Conservation (phyloP, 2,888 invertebrate genomes). For the Pollenia griseotomentosa region DNA sequence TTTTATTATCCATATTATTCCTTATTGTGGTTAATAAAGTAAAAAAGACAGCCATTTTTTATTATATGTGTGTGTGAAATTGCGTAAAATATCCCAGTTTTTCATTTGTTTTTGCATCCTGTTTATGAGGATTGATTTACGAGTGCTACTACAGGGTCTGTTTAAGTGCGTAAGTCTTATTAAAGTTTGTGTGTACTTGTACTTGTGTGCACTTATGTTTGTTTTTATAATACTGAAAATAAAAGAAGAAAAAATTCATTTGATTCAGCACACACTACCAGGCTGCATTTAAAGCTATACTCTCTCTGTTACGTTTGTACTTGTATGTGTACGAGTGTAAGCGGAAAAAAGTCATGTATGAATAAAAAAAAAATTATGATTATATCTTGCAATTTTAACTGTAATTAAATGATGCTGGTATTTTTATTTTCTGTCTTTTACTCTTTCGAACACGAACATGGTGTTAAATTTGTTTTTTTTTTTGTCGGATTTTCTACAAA, state of each 20-base stretch:
- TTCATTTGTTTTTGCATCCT: not conserved
- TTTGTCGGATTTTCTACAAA: not conserved
- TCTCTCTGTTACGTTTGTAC: too few species aligned
- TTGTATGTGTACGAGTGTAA: not conserved
- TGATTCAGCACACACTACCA: slow-evolving; percentile 51
- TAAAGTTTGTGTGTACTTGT: not conserved
- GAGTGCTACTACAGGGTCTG: slow-evolving; percentile 21
- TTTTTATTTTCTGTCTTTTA: slow-evolving; percentile 15
- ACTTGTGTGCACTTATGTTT: too few species aligned
- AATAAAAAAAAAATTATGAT: slow-evolving; percentile 56
- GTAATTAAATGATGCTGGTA: slow-evolving; percentile 65
- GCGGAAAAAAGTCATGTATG: not conserved
- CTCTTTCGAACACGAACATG: slow-evolving; percentile 31
- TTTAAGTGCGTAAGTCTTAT: slow-evolving; percentile 17
- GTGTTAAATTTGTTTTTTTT: slow-evolving; percentile 13
- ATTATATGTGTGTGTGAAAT: slow-evolving; percentile 34
- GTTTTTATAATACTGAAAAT: not conserved
- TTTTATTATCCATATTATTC: not conserved
- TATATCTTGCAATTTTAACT: slow-evolving; percentile 66
- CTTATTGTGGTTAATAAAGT: slow-evolving; percentile 21
- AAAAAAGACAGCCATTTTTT: slow-evolving; percentile 33
- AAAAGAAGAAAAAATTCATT: slow-evolving; percentile 15
- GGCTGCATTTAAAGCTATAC: slow-evolving; percentile 37
- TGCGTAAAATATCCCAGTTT: not conserved
- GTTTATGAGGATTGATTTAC: slow-evolving; percentile 49